These are phyloP conservation scores for Nyctalus aviator DNA, from an alignment of 2,797 vertebrate genomes.

Conservation along the genomic window DNA sequence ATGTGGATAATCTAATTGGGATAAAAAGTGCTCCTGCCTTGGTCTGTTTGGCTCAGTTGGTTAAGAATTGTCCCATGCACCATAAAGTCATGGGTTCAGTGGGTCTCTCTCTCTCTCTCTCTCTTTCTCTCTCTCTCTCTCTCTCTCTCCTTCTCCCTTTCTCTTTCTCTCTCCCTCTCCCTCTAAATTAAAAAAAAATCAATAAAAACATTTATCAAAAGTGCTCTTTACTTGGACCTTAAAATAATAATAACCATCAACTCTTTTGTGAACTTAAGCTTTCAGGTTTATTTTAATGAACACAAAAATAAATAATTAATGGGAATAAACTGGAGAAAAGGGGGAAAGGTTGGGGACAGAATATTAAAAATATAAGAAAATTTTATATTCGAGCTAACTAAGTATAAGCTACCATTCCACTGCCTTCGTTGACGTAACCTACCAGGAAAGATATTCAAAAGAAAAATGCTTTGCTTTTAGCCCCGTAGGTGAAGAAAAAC, in stretches of 20 bases:
- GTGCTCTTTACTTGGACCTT: background rate
- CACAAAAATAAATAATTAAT: conserved; percentile 23
- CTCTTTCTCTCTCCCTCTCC: no score
- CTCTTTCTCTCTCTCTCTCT: no score
- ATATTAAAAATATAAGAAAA: background rate
- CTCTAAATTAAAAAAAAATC: no score
- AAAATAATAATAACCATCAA: conserved; percentile 33
- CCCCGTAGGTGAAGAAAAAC: background rate
- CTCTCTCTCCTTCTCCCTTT: no score
- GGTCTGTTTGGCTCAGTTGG: no score
- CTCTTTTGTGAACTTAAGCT: background rate
- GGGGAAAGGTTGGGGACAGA: background rate
- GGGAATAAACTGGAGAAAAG: background rate
- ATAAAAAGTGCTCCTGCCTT: background rate
- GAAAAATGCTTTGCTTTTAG: background rate
- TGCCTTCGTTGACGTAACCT: background rate
- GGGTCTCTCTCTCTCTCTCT: no score
- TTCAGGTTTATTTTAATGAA: conserved; percentile 44
- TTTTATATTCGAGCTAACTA: background rate
- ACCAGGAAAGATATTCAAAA: background rate
- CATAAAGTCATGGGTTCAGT: no score
- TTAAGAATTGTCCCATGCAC: no score
- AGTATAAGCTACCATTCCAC: background rate
- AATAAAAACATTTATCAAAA: background rate
- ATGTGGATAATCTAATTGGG: background rate